Evolutionary conservation across 1,140 invertebrate genomes (phyloP), one percentile per base, ranked within the genome.

Genomic region (Batillaria attramentaria): DNA sequence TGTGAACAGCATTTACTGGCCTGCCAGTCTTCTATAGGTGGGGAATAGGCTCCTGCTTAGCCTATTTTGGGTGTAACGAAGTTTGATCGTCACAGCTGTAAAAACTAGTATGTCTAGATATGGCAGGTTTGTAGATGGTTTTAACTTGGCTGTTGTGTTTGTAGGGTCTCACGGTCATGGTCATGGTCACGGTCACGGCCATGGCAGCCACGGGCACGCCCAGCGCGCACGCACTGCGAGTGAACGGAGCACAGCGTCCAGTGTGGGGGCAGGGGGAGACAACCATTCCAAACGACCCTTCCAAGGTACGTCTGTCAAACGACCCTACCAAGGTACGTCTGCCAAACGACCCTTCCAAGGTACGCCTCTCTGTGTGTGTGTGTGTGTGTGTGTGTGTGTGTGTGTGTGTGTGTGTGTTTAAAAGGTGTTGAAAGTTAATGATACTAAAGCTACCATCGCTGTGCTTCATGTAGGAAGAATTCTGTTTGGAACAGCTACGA

Each of bases 221-320:
- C 57, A 69, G 60, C 41, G 79, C 62, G 13, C 60, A 54, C 72
- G 73, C 66, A 80, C 79, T 24, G 28, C 72, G 13, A 80, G 79
- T 72, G 79, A 80, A 46, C 65, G 79, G 20, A 80, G 73, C 42
- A 70, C 73, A 69, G 72, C 72, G 10, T 69, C 79, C 43, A 60
- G 43, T 70, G 50, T 80, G 5, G 65, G 72, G 41, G 62, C 60
- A 35, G 57, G 72, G 57, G 72, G 72, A 18, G 78, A 74, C 46
- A 75, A 75, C 39, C 73, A 75, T 39, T 35, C 57, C 20, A 75
- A 39, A 60, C 35, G 62, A 8, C 75, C 75, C 6, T 77, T 77
- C 31, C 75, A 77, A 37, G 66, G 62, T 69, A 77, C n/a, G 28
- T 60, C 24, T n/a, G n/a, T n/a, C 20, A 75, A 39, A 60, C 35